Conservation (phyloP, 2,888 invertebrate species). For the Hydrotaea cyrtoneurina region DNA sequence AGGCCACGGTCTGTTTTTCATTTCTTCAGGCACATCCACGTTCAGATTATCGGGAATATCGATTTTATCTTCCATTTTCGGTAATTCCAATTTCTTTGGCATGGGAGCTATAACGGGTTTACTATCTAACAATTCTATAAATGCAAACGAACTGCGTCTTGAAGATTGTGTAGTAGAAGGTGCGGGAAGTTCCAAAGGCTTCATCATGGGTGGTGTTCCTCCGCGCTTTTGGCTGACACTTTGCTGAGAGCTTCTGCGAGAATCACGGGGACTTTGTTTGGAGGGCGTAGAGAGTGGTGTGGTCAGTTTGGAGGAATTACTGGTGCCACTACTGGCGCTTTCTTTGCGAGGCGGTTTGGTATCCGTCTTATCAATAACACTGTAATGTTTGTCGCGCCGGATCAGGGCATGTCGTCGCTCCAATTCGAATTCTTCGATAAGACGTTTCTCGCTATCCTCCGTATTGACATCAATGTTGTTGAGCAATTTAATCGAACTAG, state of each 20-base stretch:
- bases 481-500: conserved; percentile 71
- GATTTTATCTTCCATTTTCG: conserved; percentile 70
- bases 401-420: conserved; percentile 77
- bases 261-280: conserved; percentile 58
- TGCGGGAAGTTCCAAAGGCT: conserved; percentile 72
- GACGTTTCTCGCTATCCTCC: conserved; percentile 71
- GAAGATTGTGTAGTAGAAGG: conserved; percentile 70
- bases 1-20: conserved; percentile 75
- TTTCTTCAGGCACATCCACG: conserved; percentile 69
- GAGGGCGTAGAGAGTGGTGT: conserved; percentile 68
- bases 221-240: conserved; percentile 68
- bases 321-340: conserved; percentile 69
- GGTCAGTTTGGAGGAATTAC: conserved; percentile 67
- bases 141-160: conserved; percentile 77
- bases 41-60: conserved; percentile 66
- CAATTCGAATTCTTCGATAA: conserved; percentile 77
- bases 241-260: conserved; percentile 71
- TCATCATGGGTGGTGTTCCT: conserved; percentile 75
- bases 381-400: conserved; percentile 77
- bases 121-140: conserved; percentile 76
- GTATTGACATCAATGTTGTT: conserved; percentile 70
- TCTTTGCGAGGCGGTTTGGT: conserved; percentile 68
- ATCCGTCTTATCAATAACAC: conserved; percentile 69
- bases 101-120: conserved; percentile 75
- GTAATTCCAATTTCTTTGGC: conserved; percentile 74